phyloP scores from a whole-genome alignment of 2,797 vertebrate species.

The Poecile montanus region DNA sequence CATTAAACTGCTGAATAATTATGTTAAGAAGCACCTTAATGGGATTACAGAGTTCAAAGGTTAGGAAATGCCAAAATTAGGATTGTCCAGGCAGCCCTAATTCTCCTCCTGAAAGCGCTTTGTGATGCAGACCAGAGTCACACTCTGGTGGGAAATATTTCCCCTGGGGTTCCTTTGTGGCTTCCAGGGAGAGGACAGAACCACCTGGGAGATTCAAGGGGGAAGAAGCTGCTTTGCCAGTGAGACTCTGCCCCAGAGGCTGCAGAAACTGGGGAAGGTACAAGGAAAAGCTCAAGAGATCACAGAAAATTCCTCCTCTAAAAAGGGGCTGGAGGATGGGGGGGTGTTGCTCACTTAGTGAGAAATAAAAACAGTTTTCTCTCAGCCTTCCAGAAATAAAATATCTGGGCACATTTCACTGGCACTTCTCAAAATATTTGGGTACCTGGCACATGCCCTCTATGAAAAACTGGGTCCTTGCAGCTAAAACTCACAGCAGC shows the following conservation, averaged over 20 bases:
- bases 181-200: neutral
- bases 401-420: neutral
- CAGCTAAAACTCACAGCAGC: neutral
- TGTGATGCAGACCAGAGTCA: neutral
- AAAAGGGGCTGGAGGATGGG: neutral
- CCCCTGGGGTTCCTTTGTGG: neutral
- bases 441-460: neutral
- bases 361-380: neutral
- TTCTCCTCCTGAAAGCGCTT: neutral
- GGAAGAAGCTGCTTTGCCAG: neutral
- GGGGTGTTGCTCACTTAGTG: neutral
- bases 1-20: constrained; percentile 25
- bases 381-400: neutral
- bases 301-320: neutral
- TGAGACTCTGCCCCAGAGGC: neutral
- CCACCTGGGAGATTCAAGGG: neutral
- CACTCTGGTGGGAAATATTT: neutral
- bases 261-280: neutral
- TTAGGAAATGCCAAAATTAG: constrained; percentile 47
- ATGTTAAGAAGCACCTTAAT: constrained; percentile 34
- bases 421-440: neutral
- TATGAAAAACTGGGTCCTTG: neutral
- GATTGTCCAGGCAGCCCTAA: neutral
- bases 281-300: neutral
- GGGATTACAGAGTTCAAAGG: constrained; percentile 57